Percentiles rank a stretch among this genome's conserved stretches.
These are phyloP conservation scores for Phortica variegata DNA, from an alignment of 1,140 invertebrate species.

Conservation along the genomic window DNA sequence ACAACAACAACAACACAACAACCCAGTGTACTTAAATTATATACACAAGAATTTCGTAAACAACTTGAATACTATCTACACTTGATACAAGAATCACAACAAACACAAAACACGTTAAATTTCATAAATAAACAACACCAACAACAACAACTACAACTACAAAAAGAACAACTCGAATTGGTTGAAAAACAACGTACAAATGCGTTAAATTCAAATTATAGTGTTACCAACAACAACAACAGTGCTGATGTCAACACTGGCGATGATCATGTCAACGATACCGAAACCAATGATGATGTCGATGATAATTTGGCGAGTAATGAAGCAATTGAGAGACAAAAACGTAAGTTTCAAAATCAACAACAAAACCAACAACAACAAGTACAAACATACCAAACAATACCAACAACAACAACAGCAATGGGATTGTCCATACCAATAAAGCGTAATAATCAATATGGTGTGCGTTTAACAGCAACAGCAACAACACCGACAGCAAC, in stretches of 20 bases:
- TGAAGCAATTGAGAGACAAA: constrained; percentile 55
- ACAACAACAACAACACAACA: constrained; percentile 40
- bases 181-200: constrained; percentile 35
- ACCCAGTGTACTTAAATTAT: constrained; percentile 42
- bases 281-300: constrained; percentile 38
- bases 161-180: constrained; percentile 32
- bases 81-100: constrained; percentile 46
- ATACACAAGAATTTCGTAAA: constrained; percentile 50
- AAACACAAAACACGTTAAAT: no score
- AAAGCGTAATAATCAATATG: constrained; percentile 17
- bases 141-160: constrained; percentile 29
- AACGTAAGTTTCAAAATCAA: constrained; percentile 52
- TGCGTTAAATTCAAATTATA: constrained; percentile 47
- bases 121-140: constrained; percentile 28
- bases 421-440: constrained; percentile 8
- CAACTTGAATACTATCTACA: constrained; percentile 53
- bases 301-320: constrained; percentile 51
- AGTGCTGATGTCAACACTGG: constrained; percentile 14
- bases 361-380: constrained; percentile 26
- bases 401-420: constrained; percentile 30
- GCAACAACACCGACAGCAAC: constrained; percentile 26
- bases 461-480: constrained; percentile 20
- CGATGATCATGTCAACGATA: background rate
- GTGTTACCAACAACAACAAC: constrained; percentile 34
- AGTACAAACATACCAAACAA: constrained; percentile 12